Evolutionary conservation across 2,113 vertebrate genomes (phyloP).

Genomic region (Hippolais icterina): DNA sequence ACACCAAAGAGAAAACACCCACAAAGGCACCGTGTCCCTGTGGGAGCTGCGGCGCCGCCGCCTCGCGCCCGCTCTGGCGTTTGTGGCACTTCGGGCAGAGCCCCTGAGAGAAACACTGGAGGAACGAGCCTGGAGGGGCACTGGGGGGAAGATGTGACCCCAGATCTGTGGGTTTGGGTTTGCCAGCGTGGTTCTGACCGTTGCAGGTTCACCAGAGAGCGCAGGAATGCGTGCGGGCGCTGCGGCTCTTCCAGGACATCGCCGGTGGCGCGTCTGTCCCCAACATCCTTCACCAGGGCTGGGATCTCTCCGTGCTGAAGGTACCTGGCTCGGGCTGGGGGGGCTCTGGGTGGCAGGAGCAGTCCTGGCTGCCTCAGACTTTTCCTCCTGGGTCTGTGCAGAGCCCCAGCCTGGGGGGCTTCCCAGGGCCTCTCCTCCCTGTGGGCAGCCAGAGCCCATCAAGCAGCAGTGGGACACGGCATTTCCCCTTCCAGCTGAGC

Average conservation of each 20-base stretch:
- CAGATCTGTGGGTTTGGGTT: background rate
- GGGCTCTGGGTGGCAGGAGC: background rate
- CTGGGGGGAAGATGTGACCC: background rate
- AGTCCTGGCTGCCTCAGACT: background rate
- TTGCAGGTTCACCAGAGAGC: conserved; percentile 74
- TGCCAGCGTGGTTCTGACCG: accelerated
- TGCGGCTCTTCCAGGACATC: conserved; percentile 63
- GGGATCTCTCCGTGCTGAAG: conserved; percentile 69
- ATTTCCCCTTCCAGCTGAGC: background rate
- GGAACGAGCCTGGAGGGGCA: accelerated
- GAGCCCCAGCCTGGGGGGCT: background rate
- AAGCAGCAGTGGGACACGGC: accelerated
- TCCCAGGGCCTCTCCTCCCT: too few species aligned
- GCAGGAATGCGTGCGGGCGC: conserved; percentile 59
- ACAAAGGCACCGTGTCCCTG: accelerated
- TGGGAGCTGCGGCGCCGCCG: background rate
- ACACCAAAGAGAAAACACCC: background rate
- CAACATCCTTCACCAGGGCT: conserved; percentile 49
- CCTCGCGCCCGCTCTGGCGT: background rate
- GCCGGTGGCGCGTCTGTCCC: background rate
- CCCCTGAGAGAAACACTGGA: accelerated
- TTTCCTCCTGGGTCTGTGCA: background rate
- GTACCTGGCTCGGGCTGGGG: background rate
- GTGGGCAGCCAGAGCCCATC: background rate
- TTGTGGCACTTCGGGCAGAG: background rate